These are phyloP conservation scores for Polyploca ridens DNA, from an alignment of 2,888 invertebrate genomes.

Conservation along the genomic window DNA sequence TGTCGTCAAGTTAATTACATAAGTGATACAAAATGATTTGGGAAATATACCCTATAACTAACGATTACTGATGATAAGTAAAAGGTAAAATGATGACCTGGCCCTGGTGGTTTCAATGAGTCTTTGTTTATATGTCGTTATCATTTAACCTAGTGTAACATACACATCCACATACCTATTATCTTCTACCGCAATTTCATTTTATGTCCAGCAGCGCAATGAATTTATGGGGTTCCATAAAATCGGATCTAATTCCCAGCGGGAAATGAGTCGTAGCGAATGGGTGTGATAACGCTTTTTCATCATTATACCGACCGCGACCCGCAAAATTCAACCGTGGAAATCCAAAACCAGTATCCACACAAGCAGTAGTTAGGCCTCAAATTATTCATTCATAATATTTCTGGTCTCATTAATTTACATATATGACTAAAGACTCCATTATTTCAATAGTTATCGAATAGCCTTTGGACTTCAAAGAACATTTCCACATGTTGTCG, in stretches of 20 bases:
- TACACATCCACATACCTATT: neutral
- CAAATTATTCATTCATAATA: neutral
- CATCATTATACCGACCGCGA: conserved; percentile 40
- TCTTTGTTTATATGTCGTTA: neutral
- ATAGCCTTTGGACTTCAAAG: neutral
- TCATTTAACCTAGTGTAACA: neutral
- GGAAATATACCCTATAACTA: too few relatives aligned
- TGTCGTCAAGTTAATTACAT: too few relatives aligned
- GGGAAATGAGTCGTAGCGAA: conserved; percentile 52
- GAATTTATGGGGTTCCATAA: conserved; percentile 29
- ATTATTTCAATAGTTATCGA: neutral
- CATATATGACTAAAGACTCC: neutral
- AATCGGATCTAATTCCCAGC: conserved; percentile 48
- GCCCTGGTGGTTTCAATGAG: neutral
- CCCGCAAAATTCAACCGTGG: conserved; percentile 16
- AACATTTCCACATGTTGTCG: neutral
- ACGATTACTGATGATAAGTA: too few relatives aligned
- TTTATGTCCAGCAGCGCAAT: conserved; percentile 10
- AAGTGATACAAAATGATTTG: neutral
- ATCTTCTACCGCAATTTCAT: conserved; percentile 17
- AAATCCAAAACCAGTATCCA: neutral
- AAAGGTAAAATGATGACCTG: neutral
- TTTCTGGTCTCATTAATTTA: neutral
- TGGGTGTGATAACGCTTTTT: conserved; percentile 49
- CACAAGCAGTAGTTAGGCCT: neutral